Conservation (phyloP, 2,797 vertebrate species). For the Oryzias dopingdopingensis region DNA sequence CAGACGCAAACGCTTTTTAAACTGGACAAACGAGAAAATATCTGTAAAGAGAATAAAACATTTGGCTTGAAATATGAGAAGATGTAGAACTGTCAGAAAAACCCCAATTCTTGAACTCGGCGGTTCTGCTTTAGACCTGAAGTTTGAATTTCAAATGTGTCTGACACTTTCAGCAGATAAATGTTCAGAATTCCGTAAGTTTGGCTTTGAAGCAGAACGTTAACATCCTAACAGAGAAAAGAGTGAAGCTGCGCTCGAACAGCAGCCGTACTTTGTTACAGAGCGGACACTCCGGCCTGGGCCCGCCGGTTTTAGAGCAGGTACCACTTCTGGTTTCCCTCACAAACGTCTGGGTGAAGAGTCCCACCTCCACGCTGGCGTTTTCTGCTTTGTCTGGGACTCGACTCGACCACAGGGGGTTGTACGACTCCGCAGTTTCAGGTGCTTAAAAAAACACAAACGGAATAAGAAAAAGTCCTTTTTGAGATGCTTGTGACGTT, state of each 20-base stretch:
- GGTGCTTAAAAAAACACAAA: slow-evolving; percentile 16
- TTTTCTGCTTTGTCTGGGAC: slow-evolving; percentile 42
- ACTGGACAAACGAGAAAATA: slow-evolving; percentile 57
- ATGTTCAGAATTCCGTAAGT: too few relatives aligned
- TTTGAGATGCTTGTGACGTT: background rate
- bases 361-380: slow-evolving; percentile 20
- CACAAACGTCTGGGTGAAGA: slow-evolving; percentile 28
- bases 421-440: slow-evolving; percentile 19
- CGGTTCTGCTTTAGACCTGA: too few relatives aligned
- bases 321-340: slow-evolving; percentile 39
- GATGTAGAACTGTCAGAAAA: too few relatives aligned
- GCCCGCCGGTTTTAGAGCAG: slow-evolving; percentile 25
- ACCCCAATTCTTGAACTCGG: background rate
- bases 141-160: too few relatives aligned
- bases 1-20: slow-evolving; percentile 61
- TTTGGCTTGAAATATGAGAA: background rate
- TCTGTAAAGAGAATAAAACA: slow-evolving; percentile 42
- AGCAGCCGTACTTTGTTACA: slow-evolving; percentile 62
- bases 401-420: slow-evolving; percentile 13
- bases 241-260: background rate
- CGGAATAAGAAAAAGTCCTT: background rate
- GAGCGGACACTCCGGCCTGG: slow-evolving; percentile 50
- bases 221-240: too few relatives aligned
- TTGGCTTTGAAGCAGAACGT: too few relatives aligned
- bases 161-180: too few relatives aligned